Evolutionary conservation across 1,140 invertebrate species (phyloP).

Genomic region (Pseudomyrmex sp.): DNA sequence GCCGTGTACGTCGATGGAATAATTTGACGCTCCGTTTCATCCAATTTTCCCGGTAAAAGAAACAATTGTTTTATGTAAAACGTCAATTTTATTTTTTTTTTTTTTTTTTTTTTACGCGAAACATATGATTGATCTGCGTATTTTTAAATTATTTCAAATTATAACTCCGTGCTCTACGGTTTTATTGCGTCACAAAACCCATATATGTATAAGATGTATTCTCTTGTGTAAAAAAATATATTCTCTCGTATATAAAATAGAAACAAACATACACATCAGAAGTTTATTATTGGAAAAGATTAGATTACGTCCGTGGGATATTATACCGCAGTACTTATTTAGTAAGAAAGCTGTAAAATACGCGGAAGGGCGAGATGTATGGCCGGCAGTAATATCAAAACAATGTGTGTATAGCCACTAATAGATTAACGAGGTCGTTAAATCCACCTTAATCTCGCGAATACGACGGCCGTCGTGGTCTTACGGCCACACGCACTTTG

Average conservation of each 20-base stretch:
- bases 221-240: too few species aligned
- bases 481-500: conserved; percentile 2
- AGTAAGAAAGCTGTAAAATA: conserved; percentile 17
- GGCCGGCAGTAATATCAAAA: conserved; percentile 30
- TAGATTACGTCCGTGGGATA: not conserved
- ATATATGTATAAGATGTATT: too few species aligned
- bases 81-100: conserved; percentile 47
- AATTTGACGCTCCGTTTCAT: conserved; percentile 57
- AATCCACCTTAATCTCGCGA: conserved; percentile 65
- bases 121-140: not conserved
- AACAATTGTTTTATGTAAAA: conserved; percentile 54
- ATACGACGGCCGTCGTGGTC: conserved; percentile 19
- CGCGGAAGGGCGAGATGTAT: not conserved
- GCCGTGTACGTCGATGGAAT: conserved; percentile 40
- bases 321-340: not conserved
- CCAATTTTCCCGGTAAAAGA: conserved; percentile 48
- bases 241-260: not conserved
- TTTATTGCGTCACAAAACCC: too few species aligned
- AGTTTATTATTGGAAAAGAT: not conserved
- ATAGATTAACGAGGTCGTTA: conserved; percentile 69
- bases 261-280: not conserved
- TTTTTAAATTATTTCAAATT: conserved; percentile 44
- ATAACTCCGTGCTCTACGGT: not conserved
- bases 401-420: conserved; percentile 35
- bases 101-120: conserved; percentile 32